Evolutionary conservation across 2,888 invertebrate species (phyloP).

Genomic region (Xylota segnis): DNA sequence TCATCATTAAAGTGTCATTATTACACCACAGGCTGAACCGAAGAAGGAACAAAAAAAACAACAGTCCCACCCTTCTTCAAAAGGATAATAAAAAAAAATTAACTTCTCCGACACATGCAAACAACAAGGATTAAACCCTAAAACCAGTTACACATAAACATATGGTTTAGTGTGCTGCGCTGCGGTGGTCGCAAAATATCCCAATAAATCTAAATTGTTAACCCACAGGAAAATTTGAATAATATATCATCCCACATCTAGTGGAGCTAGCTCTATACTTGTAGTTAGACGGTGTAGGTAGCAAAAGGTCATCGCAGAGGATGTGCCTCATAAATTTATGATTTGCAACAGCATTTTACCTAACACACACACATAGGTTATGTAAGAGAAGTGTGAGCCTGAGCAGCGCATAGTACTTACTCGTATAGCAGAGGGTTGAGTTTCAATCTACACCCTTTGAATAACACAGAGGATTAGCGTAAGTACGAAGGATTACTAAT

Average conservation of each 20-base stretch:
- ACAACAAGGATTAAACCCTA: constrained; percentile 33
- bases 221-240: constrained; percentile 61
- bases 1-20: constrained; percentile 44
- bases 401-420: too few relatives aligned
- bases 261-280: neutral
- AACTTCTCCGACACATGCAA: constrained; percentile 12
- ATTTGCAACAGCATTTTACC: constrained; percentile 41
- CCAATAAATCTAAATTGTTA: constrained; percentile 65
- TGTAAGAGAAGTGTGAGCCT: neutral
- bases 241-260: constrained; percentile 38
- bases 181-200: constrained; percentile 36
- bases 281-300: neutral
- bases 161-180: neutral
- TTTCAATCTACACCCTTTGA: constrained; percentile 38
- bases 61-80: neutral
- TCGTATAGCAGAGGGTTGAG: neutral
- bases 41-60: neutral
- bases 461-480: constrained; percentile 57
- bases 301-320: constrained; percentile 41
- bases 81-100: constrained; percentile 6
- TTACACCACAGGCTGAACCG: constrained; percentile 9
- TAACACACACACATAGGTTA: neutral
- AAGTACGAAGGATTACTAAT: constrained; percentile 64
- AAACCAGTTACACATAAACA: constrained; percentile 17
- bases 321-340: constrained; percentile 64